Percentiles rank a stretch among this genome's conserved stretches.
phyloP scores from a whole-genome alignment of 2,888 invertebrate species.

The Clostera curtula region DNA sequence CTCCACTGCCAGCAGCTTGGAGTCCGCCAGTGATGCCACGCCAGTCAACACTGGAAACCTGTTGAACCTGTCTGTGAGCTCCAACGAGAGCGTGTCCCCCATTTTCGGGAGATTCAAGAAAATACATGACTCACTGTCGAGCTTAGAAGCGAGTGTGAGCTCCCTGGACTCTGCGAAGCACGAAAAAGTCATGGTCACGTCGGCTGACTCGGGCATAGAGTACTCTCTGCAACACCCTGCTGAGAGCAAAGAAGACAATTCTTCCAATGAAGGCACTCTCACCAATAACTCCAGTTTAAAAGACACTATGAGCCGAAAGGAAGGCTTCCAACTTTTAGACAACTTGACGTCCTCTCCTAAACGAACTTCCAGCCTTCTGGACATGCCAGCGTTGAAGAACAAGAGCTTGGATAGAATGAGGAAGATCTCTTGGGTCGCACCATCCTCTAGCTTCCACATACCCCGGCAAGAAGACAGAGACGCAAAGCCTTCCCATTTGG shows the following conservation, averaged over 20 bases:
- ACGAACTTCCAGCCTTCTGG: conserved; percentile 54
- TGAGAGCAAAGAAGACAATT: conserved; percentile 54
- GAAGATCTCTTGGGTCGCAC: conserved; percentile 77
- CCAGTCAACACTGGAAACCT: conserved; percentile 49
- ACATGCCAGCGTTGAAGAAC: conserved; percentile 60
- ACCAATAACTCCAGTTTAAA: conserved; percentile 61
- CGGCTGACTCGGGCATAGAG: conserved; percentile 67
- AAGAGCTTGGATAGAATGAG: conserved; percentile 63
- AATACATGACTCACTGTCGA: conserved; percentile 62
- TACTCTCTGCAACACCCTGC: conserved; percentile 58
- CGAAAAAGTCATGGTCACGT: conserved; percentile 59
- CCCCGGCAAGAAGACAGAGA: conserved; percentile 56
- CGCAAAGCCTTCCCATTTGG: conserved; percentile 74
- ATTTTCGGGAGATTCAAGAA: conserved; percentile 59
- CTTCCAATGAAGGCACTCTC: conserved; percentile 68
- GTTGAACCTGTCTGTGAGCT: conserved; percentile 61
- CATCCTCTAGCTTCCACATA: conserved; percentile 57
- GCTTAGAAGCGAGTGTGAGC: conserved; percentile 67
- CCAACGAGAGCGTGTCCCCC: conserved; percentile 67
- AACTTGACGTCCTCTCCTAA: conserved; percentile 52
- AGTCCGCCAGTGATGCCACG: conserved; percentile 58
- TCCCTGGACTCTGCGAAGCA: conserved; percentile 61
- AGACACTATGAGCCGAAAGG: conserved; percentile 41
- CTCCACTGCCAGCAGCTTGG: conserved; percentile 59
- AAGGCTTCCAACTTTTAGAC: conserved; percentile 32